These are phyloP conservation scores for Sinohyriopsis cumingii DNA, from an alignment of 2,888 invertebrate species.

Conservation along the genomic window DNA sequence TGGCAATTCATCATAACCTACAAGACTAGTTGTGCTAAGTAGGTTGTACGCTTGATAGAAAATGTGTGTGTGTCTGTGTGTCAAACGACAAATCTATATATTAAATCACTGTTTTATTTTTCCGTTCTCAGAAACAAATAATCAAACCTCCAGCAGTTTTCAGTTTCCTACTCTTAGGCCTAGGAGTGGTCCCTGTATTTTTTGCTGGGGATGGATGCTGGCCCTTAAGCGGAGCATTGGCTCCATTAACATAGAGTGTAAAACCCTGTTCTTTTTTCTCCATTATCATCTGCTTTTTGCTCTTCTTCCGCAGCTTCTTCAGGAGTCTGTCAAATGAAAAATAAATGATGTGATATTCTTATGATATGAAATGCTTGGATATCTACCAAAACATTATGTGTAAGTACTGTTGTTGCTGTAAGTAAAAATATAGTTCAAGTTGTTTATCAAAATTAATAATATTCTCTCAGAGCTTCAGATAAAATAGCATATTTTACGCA, in stretches of 20 bases:
- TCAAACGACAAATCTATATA: neutral
- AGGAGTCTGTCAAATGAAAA: slow-evolving; percentile 46
- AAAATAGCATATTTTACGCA: too few relatives aligned
- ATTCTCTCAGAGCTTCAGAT: too few relatives aligned
- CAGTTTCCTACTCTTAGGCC: slow-evolving; percentile 30
- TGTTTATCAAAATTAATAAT: too few relatives aligned
- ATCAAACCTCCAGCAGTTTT: slow-evolving; percentile 59
- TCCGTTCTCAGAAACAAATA: neutral
- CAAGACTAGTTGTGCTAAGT: too few relatives aligned
- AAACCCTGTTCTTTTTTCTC: slow-evolving; percentile 71
- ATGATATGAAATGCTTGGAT: neutral
- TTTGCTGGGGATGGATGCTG: slow-evolving; percentile 4
- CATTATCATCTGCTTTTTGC: slow-evolving; percentile 58
- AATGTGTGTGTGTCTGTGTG: too few relatives aligned
- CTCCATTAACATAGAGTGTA: slow-evolving; percentile 70
- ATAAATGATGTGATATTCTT: neutral
- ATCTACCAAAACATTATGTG: too few relatives aligned
- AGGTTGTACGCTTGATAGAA: too few relatives aligned
- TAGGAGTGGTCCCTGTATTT: slow-evolving; percentile 17
- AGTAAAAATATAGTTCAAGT: too few relatives aligned
- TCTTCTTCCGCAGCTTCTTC: slow-evolving; percentile 62
- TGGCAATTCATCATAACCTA: too few relatives aligned
- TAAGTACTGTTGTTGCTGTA: too few relatives aligned
- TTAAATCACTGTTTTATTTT: neutral
- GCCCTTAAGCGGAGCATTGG: slow-evolving; percentile 48